phyloP scores from a whole-genome alignment of 2,797 vertebrate species.

The Psittacula derbiana region DNA sequence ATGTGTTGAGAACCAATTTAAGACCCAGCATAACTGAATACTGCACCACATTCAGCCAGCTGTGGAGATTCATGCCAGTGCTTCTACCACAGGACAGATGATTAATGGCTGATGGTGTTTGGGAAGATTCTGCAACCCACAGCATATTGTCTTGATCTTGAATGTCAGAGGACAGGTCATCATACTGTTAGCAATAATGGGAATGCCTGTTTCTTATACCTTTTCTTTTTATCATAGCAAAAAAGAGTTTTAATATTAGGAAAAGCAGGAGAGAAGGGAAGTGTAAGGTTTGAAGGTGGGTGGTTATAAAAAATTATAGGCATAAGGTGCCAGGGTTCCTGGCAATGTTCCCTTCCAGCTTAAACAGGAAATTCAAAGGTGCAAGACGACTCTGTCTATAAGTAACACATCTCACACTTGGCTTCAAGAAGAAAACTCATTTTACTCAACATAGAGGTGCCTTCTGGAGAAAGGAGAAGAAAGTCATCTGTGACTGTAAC shows the following conservation, averaged over 20 bases:
- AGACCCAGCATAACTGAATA: not conserved
- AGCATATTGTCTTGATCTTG: not conserved
- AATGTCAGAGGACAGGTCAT: not conserved
- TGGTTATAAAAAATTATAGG: not conserved
- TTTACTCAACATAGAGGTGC: not conserved
- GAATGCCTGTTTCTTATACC: not conserved
- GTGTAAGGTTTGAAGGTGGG: not conserved
- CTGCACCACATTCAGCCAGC: not conserved
- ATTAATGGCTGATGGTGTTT: not conserved
- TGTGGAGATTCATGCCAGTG: not conserved
- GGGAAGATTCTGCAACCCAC: not conserved
- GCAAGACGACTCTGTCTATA: not conserved
- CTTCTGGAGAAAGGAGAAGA: not conserved
- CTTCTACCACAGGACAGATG: conserved; percentile 36
- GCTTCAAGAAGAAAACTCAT: not conserved
- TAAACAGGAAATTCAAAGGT: conserved; percentile 19
- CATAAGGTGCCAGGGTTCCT: not conserved
- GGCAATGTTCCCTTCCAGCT: not conserved
- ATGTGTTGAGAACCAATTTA: conserved; percentile 17
- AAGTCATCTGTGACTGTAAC: not conserved
- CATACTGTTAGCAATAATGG: not conserved
- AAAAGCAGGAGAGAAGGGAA: not conserved
- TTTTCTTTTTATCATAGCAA: not conserved
- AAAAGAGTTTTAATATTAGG: conserved; percentile 3
- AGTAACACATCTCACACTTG: not conserved